A percentile compares a stretch with the other conserved stretches of the same genome.
These are phyloP conservation scores for Sturnira hondurensis DNA, from an alignment of 2,113 vertebrate genomes.

Conservation along the genomic window DNA sequence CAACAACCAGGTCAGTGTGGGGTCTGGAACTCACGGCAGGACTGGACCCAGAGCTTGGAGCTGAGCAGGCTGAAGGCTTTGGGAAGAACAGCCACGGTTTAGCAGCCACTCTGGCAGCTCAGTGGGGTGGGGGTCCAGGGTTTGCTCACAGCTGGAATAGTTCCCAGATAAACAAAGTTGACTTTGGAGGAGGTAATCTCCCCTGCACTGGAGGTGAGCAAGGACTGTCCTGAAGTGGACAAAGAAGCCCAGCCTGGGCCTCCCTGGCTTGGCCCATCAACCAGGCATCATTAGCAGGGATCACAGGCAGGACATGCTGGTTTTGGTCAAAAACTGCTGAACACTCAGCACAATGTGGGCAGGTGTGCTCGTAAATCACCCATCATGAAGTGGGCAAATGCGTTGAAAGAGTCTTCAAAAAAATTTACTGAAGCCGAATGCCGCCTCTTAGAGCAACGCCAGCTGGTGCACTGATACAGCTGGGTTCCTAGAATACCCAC, in stretches of 20 bases:
- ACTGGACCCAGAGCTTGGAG: not conserved
- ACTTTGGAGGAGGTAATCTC: not conserved
- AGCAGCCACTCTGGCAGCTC: not conserved
- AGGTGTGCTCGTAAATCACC: no score
- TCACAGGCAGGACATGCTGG: no score
- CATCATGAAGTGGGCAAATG: no score
- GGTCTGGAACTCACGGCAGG: not conserved
- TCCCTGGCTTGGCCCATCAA: not conserved
- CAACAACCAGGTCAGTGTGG: not conserved
- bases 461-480: no score
- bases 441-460: no score
- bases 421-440: no score
- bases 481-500: no score
- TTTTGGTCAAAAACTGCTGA: no score
- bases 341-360: no score
- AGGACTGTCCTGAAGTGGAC: not conserved
- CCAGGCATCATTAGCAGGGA: not conserved
- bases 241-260: not conserved
- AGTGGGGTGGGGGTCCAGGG: not conserved
- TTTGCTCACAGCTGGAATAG: not conserved
- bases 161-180: not conserved
- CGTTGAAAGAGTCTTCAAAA: no score
- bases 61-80: not conserved
- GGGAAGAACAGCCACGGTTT: not conserved
- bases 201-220: not conserved